These are phyloP conservation scores for Anguilla marmorata DNA, from an alignment of 2,797 vertebrate genomes.

Conservation along the genomic window DNA sequence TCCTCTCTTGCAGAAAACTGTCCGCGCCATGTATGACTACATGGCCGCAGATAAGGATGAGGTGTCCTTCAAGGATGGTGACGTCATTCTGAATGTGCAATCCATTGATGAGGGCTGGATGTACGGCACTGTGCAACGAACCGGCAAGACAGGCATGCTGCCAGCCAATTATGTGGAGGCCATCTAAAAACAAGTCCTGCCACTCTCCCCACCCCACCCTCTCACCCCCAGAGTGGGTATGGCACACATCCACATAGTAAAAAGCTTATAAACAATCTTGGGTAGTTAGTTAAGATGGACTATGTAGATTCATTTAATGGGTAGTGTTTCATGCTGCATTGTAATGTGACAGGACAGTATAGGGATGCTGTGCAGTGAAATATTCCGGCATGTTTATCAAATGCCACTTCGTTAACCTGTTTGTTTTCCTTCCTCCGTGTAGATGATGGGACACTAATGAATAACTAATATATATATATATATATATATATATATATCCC, in stretches of 20 bases:
- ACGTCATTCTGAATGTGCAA: constrained; percentile 93
- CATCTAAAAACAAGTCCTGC: constrained; percentile 65
- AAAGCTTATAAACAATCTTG: constrained; percentile 1
- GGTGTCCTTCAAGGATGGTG: constrained; percentile 94
- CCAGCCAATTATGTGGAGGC: constrained; percentile 97
- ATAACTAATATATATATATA: background rate
- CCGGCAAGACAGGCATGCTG: constrained; percentile 94
- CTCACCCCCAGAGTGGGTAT: constrained; percentile 49
- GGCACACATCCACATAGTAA: constrained; percentile 57
- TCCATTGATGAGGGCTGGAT: constrained; percentile 98
- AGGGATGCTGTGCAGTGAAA: background rate
- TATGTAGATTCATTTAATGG: constrained; percentile 2
- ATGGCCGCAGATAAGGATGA: constrained; percentile 86
- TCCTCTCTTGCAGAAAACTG: constrained; percentile 79
- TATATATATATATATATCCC: background rate
- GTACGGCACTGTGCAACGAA: constrained; percentile 97
- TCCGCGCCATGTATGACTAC: constrained; percentile 97
- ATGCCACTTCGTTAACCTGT: constrained; percentile 1
- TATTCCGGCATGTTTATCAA: background rate
- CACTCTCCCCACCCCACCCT: background rate
- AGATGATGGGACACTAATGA: background rate
- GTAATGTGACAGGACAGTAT: background rate
- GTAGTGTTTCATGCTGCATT: background rate
- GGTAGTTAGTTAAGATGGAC: constrained; percentile 20
- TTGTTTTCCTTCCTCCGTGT: background rate